Base-by-base conservation (phyloP, 2,113 vertebrate genomes). In the Paedocypris sp. region DNA sequence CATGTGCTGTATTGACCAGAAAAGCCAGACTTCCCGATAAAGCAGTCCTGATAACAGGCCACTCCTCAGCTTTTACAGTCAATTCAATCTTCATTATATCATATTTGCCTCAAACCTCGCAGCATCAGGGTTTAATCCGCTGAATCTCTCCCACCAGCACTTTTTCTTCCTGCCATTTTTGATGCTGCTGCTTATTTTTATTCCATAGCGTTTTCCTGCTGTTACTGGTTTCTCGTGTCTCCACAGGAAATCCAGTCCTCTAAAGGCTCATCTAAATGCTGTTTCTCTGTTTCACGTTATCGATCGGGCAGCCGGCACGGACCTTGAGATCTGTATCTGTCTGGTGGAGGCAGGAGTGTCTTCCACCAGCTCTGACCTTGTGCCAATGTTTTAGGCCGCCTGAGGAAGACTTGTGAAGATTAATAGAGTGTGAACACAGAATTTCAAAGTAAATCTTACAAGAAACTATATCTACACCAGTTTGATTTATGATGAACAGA, bases 1-100 rank as follows among this genome's bases (percentile, higher is more conserved):
- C 86, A 81, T 85, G 81, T 51, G 50, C 10, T 51, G 11, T 20
- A n/a, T 20, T 32, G 48, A 51, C 33, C 48, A n/a, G 2, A 60
- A 20, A 5, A 36, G 5, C 38, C 18, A 29, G 22, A 31, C 26
- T 32, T 7, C 25, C 16, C 33, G 22, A 25, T 57, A 26, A 8
- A 18, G 18, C 4, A 43, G 15, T 43, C 31, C 15, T 42, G 25
- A 29, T n/a, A 42, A 19, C 3, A 20, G 31, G 15, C 20, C 16
- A 18, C 45, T 10, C 15, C 20, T 33, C 29, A 29, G 28, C 31
- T 19, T 20, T 51, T 22, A 31, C 25, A 15, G 12, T 57, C n/a
- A 47, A 53, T 28, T 56, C 20, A 47, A 15, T 13, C 42, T 18
- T 39, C 39, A 25, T 29, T 47, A 36, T 18, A 32, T 53, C 49